Conservation (phyloP, 2,113 vertebrate genomes). For the Galeopterus variegatus region DNA sequence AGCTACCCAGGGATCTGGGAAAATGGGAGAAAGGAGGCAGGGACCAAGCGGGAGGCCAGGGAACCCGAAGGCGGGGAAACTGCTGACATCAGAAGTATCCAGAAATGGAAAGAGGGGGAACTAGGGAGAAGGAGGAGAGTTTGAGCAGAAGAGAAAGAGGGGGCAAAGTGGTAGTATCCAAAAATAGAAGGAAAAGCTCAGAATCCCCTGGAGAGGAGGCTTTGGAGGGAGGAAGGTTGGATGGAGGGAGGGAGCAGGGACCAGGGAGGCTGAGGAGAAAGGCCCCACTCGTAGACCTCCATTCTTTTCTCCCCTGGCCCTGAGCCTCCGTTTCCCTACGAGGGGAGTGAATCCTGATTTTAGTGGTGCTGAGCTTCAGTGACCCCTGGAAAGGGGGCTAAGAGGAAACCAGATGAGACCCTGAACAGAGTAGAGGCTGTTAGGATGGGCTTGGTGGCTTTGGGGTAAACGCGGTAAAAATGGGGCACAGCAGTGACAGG, state of each 20-base stretch:
- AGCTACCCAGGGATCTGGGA: neutral
- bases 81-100: conserved; percentile 80
- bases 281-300: neutral
- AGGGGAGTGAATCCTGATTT: neutral
- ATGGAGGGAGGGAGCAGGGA: neutral
- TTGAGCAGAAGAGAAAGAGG: conserved; percentile 67
- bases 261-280: neutral
- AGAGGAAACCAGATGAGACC: neutral
- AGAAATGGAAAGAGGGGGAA: conserved; percentile 75
- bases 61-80: conserved; percentile 62
- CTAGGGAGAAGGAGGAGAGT: conserved; percentile 73
- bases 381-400: neutral
- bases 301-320: neutral
- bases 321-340: conserved; percentile 65
- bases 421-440: neutral
- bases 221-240: neutral
- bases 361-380: neutral
- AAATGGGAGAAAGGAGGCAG: conserved; percentile 77
- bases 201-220: conserved; percentile 50
- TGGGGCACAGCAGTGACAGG: neutral
- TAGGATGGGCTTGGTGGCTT: neutral
- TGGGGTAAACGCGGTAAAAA: neutral
- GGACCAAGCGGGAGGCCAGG: conserved; percentile 61
- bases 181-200: conserved; percentile 69
- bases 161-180: conserved; percentile 80